These are phyloP conservation scores for Chrysemys picta DNA, from an alignment of 2,113 vertebrate species.

Conservation along the genomic window DNA sequence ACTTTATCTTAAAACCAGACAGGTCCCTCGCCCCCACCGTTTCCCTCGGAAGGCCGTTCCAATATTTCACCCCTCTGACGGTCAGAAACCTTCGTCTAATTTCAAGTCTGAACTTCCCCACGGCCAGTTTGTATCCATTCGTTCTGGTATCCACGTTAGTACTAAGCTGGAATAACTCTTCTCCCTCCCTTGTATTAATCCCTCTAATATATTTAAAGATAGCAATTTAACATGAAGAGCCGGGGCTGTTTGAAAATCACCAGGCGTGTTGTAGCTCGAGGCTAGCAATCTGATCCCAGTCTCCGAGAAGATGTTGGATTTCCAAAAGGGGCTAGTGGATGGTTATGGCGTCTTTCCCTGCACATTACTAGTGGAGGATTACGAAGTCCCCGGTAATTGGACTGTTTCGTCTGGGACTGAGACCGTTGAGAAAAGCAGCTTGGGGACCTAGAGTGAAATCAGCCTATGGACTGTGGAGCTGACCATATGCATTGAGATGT, in stretches of 20 bases:
- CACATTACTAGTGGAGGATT: not conserved
- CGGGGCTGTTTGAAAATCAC: constrained; percentile 27
- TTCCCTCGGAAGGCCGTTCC: no score
- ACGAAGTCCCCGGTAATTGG: not conserved
- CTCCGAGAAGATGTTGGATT: not conserved
- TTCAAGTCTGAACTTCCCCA: no score
- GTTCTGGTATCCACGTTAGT: no score
- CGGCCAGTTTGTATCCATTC: no score
- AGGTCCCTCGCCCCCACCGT: no score
- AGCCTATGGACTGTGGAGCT: accelerated
- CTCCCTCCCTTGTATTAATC: no score
- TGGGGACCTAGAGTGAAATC: accelerated
- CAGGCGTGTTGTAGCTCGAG: not conserved
- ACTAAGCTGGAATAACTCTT: no score
- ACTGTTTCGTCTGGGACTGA: accelerated
- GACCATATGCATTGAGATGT: accelerated
- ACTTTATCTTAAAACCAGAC: no score
- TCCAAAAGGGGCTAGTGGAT: not conserved
- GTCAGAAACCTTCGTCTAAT: no score
- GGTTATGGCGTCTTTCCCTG: not conserved
- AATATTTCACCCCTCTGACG: no score
- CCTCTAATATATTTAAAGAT: no score
- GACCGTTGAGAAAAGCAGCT: accelerated
- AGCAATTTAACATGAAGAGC: not conserved
- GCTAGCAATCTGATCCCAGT: not conserved